These are phyloP conservation scores for Zeuzera pyrina DNA, from an alignment of 2,888 invertebrate genomes.

Conservation along the genomic window DNA sequence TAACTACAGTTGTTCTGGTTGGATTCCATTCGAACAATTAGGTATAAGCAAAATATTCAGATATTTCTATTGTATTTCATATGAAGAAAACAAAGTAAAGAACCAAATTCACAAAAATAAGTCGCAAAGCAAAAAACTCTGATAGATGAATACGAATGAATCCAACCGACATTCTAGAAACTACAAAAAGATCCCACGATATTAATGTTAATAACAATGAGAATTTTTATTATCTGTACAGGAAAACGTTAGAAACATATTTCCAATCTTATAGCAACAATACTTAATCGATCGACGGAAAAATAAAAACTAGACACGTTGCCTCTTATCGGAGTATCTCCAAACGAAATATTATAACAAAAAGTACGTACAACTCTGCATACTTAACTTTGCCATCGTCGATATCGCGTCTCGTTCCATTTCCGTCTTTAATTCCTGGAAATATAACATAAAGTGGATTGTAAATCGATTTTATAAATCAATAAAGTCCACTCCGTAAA, in stretches of 20 bases:
- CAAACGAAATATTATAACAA: constrained; percentile 53
- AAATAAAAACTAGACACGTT: constrained; percentile 44
- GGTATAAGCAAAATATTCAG: too few species aligned
- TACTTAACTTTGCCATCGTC: constrained; percentile 13
- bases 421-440: constrained; percentile 30
- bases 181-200: constrained; percentile 37
- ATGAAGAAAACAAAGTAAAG: too few species aligned
- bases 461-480: constrained; percentile 20
- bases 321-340: constrained; percentile 52
- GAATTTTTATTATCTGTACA: constrained; percentile 39
- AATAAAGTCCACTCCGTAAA: constrained; percentile 29
- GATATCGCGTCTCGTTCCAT: constrained; percentile 21
- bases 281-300: constrained; percentile 44
- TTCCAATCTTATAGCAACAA: constrained; percentile 46
- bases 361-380: constrained; percentile 35
- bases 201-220: constrained; percentile 34
- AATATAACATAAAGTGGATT: constrained; percentile 28
- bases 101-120: too few species aligned
- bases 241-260: constrained; percentile 47
- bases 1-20: too few species aligned
- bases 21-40: too few species aligned
- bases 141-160: too few species aligned
- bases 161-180: constrained; percentile 14
- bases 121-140: too few species aligned
- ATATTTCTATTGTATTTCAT: too few species aligned